These are phyloP conservation scores for Actenoides hombroni DNA, from an alignment of 2,113 vertebrate species.

Conservation along the genomic window DNA sequence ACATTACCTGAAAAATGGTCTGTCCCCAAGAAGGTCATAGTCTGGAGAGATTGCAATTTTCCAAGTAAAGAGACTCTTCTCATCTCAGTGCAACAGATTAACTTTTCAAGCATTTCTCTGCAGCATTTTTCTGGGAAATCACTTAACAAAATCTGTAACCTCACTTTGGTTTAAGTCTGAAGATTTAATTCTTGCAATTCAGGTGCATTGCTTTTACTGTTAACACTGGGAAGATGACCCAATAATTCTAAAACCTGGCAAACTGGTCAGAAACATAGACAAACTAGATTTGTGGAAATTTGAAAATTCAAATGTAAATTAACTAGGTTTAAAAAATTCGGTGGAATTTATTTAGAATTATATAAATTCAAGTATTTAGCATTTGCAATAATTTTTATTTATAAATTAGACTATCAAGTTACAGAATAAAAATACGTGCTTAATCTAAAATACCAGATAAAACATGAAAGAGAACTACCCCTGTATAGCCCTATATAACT, in stretches of 20 bases:
- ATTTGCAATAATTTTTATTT: neutral
- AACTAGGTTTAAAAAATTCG: neutral
- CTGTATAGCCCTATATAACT: neutral
- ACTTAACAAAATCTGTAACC: conserved; percentile 45
- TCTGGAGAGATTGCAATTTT: neutral
- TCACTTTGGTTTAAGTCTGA: conserved; percentile 20
- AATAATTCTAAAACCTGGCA: neutral
- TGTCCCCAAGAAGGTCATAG: neutral
- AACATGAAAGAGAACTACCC: neutral
- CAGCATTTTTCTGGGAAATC: conserved; percentile 1
- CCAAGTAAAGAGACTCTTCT: neutral
- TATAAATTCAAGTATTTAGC: neutral
- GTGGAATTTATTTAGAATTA: neutral
- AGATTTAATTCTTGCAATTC: neutral
- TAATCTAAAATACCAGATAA: neutral
- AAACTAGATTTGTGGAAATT: neutral
- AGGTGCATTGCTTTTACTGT: neutral
- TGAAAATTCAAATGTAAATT: neutral
- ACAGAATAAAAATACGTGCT: neutral
- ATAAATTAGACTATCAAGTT: neutral
- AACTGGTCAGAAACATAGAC: neutral
- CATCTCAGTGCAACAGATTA: neutral
- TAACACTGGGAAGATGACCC: neutral
- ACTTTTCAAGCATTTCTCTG: conserved; percentile 8
- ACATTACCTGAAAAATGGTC: neutral